Evolutionary conservation across 2,797 vertebrate species (phyloP).

Genomic region (Pempheris klunzingeri): DNA sequence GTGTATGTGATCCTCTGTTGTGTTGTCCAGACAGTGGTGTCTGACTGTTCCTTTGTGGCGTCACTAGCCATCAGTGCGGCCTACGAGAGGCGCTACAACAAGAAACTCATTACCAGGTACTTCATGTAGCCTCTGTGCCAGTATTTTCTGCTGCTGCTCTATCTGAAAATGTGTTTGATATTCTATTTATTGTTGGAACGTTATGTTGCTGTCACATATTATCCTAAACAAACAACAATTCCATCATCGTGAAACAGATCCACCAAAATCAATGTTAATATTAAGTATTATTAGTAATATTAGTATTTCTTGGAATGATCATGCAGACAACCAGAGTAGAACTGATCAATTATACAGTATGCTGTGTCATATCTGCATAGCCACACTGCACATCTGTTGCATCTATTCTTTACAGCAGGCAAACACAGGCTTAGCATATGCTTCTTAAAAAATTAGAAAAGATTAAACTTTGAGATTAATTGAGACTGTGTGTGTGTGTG

Average conservation of each 20-base stretch:
- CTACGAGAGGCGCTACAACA: conserved; percentile 96
- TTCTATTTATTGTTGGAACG: background rate
- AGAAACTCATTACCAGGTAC: conserved; percentile 98
- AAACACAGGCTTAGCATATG: background rate
- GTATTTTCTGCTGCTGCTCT: background rate
- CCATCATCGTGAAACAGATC: background rate
- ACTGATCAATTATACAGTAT: background rate
- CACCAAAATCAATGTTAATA: background rate
- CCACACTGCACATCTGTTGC: background rate
- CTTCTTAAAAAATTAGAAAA: background rate
- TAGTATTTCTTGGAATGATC: background rate
- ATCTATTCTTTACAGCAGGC: background rate
- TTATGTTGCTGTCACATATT: background rate
- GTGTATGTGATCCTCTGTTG: background rate
- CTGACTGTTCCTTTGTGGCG: conserved; percentile 99
- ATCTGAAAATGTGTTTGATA: too few relatives aligned
- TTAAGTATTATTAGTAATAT: background rate
- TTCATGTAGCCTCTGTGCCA: background rate
- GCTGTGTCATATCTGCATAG: too few relatives aligned
- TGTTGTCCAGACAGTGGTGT: conserved; percentile 93
- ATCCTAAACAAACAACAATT: background rate
- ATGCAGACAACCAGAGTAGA: background rate
- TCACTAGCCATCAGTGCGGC: conserved; percentile 98
- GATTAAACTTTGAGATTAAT: background rate
- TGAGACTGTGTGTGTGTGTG: background rate